Percentiles rank a stretch among this genome's conserved stretches.
Evolutionary conservation across 2,888 invertebrate genomes (phyloP).

Genomic region (Papilio demoleus): DNA sequence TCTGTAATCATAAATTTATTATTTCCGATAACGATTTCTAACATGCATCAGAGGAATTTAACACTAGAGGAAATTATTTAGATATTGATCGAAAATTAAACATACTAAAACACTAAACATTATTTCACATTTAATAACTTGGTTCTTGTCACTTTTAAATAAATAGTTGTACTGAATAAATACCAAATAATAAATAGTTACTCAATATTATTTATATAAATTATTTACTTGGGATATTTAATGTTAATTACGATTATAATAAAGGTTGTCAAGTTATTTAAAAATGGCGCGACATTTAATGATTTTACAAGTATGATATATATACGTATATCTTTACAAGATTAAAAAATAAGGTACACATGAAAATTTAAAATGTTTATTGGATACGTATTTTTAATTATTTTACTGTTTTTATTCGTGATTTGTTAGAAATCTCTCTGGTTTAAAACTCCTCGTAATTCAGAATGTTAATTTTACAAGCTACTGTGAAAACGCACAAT

Average conservation of each 20-base stretch:
- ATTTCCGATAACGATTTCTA: not conserved
- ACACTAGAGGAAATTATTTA: not conserved
- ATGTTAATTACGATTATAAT: not conserved
- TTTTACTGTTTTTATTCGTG: too few relatives aligned
- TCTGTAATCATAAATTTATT: not conserved
- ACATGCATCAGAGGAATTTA: not conserved
- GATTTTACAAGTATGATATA: not conserved
- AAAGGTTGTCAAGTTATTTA: not conserved
- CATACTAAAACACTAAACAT: not conserved
- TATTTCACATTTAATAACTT: not conserved
- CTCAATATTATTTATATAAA: not conserved
- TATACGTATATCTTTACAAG: too few relatives aligned
- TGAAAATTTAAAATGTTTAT: too few relatives aligned
- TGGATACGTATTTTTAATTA: too few relatives aligned
- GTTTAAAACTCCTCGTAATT: too few relatives aligned
- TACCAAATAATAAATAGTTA: too few relatives aligned
- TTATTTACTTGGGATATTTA: not conserved
- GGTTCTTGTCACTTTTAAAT: not conserved
- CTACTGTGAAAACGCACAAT: too few relatives aligned
- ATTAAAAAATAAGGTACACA: too few relatives aligned
- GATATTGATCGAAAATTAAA: constrained; percentile 10
- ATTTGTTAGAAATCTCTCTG: too few relatives aligned
- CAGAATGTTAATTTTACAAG: too few relatives aligned
- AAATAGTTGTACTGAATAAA: too few relatives aligned
- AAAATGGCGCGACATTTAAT: not conserved